Percentiles rank a stretch among this genome's conserved stretches.
phyloP scores from a whole-genome alignment of 2,113 vertebrate species.

The Chelonoidis abingdonii region DNA sequence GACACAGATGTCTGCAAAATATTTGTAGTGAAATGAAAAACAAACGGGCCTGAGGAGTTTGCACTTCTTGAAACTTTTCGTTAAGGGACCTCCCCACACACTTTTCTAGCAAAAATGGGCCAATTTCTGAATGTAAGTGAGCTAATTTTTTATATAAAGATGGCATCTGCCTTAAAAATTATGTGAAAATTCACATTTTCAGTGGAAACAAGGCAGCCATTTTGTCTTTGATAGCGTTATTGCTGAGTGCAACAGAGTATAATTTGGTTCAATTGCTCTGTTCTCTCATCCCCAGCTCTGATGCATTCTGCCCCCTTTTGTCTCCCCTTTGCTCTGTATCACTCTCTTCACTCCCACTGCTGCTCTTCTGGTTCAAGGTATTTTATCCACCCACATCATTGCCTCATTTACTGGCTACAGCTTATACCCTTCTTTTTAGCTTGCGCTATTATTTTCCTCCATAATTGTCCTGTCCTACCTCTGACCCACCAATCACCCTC shows the following conservation, averaged over 20 bases:
- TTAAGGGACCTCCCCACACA: neutral
- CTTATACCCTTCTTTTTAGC: neutral
- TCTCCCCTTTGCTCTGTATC: neutral
- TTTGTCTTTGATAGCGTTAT: neutral
- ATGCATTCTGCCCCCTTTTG: neutral
- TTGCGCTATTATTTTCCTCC: neutral
- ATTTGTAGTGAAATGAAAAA: neutral
- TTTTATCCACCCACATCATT: neutral
- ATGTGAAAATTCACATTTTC: neutral
- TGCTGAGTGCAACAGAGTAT: neutral
- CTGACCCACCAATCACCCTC: neutral
- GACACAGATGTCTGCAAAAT: neutral
- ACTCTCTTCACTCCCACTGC: neutral
- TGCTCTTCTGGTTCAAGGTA: neutral
- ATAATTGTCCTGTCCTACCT: neutral
- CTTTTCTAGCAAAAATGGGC: neutral
- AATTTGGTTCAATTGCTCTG: rapidly evolving
- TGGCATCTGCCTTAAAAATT: neutral
- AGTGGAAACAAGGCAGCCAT: neutral
- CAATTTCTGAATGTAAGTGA: neutral
- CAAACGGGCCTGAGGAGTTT: neutral
- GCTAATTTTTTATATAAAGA: neutral
- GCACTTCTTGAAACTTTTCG: neutral
- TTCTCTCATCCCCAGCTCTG: neutral
- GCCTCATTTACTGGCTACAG: neutral